Conservation (phyloP, 30 jellyfish, hydroid and myxozoan genomes). For the Aurelia coerulea region DNA sequence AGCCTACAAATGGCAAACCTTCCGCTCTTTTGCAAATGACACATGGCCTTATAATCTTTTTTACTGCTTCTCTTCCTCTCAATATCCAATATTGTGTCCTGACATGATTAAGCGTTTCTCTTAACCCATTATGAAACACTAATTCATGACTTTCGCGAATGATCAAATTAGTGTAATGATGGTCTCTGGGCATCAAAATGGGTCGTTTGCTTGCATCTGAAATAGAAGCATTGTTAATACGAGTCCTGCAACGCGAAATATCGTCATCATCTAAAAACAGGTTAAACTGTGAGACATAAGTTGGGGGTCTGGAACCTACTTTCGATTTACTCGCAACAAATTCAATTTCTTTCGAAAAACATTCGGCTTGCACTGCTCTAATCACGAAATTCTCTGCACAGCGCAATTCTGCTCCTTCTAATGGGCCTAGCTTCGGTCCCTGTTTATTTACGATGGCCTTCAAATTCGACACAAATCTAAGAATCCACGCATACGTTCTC, state of each 20-base stretch:
- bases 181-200: constrained; percentile 11
- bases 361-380: neutral
- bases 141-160: constrained; percentile 10
- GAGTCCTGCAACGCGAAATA: neutral
- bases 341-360: neutral
- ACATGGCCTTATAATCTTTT: constrained; percentile 25
- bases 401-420: neutral
- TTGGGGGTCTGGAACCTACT: neutral
- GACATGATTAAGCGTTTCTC: constrained; percentile 4
- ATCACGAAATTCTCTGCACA: neutral
- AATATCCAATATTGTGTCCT: constrained; percentile 4
- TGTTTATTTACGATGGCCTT: neutral
- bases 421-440: neutral
- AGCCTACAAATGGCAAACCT: neutral
- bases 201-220: neutral
- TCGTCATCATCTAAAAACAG: constrained; percentile 11
- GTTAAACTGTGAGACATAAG: constrained; percentile 2
- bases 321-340: neutral
- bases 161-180: neutral
- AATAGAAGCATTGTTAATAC: neutral
- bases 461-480: constrained; percentile 2
- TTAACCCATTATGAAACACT: constrained; percentile 9
- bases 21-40: constrained; percentile 7
- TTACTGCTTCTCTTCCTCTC: constrained; percentile 26
- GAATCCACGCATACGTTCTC: neutral